These are phyloP conservation scores for Leptosomus discolor DNA, from an alignment of 2,113 vertebrate species.

Conservation along the genomic window DNA sequence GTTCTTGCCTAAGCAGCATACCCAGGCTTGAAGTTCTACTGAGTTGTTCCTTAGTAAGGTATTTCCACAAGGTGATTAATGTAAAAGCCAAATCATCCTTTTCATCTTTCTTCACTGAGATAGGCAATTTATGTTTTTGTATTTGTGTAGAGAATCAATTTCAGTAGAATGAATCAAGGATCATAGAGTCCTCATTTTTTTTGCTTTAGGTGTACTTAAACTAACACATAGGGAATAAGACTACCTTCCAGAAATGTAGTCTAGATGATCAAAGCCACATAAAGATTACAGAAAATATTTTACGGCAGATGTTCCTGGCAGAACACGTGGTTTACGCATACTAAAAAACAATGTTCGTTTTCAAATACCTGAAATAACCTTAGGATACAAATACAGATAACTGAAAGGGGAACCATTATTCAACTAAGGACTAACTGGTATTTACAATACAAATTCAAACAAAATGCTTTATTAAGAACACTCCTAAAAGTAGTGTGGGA, in stretches of 20 bases:
- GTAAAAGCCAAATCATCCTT: background rate
- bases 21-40: background rate
- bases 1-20: background rate
- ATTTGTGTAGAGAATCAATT: background rate
- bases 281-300: background rate
- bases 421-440: background rate
- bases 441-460: background rate
- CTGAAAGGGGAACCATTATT: background rate
- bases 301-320: background rate
- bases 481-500: background rate
- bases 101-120: background rate
- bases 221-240: background rate
- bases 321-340: background rate
- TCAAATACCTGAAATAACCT: background rate
- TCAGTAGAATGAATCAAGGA: background rate
- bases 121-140: background rate
- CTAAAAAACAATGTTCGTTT: background rate
- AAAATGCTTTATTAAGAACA: background rate
- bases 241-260: background rate
- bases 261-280: background rate
- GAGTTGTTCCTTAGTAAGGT: background rate
- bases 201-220: background rate
- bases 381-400: background rate
- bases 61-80: background rate
- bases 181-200: background rate